Conservation (phyloP, 2,113 vertebrate genomes). For the Cavia aperea region DNA sequence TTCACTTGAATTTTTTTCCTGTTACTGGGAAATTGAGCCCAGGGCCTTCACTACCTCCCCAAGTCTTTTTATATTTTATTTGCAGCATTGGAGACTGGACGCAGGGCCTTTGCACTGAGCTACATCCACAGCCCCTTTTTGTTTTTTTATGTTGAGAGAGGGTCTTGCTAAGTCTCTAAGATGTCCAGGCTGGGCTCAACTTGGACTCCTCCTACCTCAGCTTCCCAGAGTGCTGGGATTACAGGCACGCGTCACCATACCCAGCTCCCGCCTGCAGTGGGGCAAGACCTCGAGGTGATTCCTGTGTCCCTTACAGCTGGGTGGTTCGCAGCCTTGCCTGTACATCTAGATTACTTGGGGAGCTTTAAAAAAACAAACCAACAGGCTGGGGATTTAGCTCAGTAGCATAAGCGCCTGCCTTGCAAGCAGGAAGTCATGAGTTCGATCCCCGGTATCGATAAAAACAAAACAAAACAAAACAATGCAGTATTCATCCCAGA, state of each 20-base stretch:
- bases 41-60: not conserved
- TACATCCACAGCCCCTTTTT: not conserved
- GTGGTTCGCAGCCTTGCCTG: not conserved
- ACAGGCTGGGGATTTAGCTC: not conserved
- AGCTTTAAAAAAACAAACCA: constrained; percentile 2
- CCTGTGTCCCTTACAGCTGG: not conserved
- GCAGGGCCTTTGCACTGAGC: not conserved
- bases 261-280: not conserved
- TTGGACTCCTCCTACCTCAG: not conserved
- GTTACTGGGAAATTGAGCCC: not conserved
- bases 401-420: no score
- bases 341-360: not conserved
- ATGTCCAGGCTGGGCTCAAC: not conserved
- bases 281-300: not conserved
- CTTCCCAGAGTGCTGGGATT: not conserved
- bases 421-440: no score
- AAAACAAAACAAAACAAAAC: not conserved
- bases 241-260: not conserved
- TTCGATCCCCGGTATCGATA: no score
- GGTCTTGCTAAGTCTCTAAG: not conserved
- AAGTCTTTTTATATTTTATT: not conserved
- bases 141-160: not conserved
- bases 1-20: not conserved
- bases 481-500: not conserved
- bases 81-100: not conserved